Percentiles rank a stretch among this genome's conserved stretches.
Conservation (phyloP, 2,888 invertebrate species). For the Junonia oenone region DNA sequence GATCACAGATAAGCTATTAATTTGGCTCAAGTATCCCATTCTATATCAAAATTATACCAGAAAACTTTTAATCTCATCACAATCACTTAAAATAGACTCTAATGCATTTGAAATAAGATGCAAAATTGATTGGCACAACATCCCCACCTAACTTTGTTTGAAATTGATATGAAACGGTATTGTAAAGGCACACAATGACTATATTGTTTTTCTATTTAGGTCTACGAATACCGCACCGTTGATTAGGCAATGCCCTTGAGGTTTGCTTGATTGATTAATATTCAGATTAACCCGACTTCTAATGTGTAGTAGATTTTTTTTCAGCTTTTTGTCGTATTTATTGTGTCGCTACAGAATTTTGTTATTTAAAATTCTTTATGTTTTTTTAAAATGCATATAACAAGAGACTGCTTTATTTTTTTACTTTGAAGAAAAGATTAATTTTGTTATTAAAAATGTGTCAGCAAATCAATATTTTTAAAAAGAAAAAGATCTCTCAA, state of each 20-base stretch:
- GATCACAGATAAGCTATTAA: constrained; percentile 74
- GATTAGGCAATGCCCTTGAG: constrained; percentile 49
- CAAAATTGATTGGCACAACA: constrained; percentile 23
- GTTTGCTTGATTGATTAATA: constrained; percentile 46
- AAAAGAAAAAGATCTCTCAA: no score
- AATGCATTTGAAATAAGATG: constrained; percentile 15
- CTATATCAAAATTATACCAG: constrained; percentile 50
- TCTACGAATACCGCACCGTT: constrained; percentile 49
- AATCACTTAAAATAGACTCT: constrained; percentile 12
- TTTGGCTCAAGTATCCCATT: constrained; percentile 71
- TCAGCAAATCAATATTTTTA: no score
- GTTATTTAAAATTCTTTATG: no score
- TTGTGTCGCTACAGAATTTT: no score
- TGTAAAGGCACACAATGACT: constrained; percentile 53
- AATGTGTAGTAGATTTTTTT: not conserved
- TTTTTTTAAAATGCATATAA: no score
- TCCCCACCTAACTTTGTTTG: constrained; percentile 26
- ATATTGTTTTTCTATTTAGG: constrained; percentile 57
- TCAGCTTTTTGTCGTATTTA: not conserved
- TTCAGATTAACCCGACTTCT: constrained; percentile 35
- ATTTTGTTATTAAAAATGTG: no score
- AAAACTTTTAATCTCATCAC: constrained; percentile 32
- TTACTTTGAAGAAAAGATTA: no score
- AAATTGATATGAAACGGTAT: constrained; percentile 63
- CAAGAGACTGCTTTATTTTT: no score